These are phyloP conservation scores for Microcebus murinus DNA, from an alignment of 2,113 vertebrate genomes.

Conservation along the genomic window DNA sequence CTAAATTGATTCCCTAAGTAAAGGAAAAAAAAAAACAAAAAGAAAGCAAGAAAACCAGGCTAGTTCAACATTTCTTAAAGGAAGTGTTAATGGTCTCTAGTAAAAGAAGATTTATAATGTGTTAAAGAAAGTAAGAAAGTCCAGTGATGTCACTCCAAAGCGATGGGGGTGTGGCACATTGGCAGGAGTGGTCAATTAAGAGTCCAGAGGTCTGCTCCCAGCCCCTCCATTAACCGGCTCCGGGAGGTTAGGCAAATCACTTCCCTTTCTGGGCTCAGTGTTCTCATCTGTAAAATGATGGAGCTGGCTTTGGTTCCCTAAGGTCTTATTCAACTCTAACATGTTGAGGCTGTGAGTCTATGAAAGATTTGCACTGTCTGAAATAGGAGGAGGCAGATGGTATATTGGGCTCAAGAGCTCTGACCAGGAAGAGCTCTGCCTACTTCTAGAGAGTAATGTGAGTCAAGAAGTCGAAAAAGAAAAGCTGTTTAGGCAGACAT, in stretches of 20 bases:
- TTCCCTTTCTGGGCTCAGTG: constrained; percentile 20
- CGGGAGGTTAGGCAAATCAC: neutral
- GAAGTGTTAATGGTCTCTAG: neutral
- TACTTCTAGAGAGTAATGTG: neutral
- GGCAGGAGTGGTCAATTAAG: neutral
- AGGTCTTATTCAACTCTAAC: constrained; percentile 13
- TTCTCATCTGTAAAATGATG: constrained; percentile 59
- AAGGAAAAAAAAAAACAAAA: neutral
- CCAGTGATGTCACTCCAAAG: neutral
- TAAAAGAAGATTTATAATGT: neutral
- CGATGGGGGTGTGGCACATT: neutral
- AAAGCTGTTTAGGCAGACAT: neutral
- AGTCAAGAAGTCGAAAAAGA: constrained; percentile 6
- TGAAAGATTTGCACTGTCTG: constrained; percentile 22
- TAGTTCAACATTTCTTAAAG: neutral
- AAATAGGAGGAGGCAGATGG: constrained; percentile 31
- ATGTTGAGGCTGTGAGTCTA: neutral
- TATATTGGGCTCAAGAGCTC: constrained; percentile 36
- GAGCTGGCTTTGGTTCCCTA: neutral
- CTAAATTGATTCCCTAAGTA: neutral
- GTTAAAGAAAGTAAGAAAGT: constrained; percentile 25
- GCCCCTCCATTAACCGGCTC: neutral
- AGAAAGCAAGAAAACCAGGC: neutral
- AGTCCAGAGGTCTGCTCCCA: neutral
- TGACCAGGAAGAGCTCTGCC: neutral